Percentiles rank a stretch among this genome's conserved stretches.
Conservation (phyloP, 2,113 vertebrate genomes). For the Erinaceus europaeus region DNA sequence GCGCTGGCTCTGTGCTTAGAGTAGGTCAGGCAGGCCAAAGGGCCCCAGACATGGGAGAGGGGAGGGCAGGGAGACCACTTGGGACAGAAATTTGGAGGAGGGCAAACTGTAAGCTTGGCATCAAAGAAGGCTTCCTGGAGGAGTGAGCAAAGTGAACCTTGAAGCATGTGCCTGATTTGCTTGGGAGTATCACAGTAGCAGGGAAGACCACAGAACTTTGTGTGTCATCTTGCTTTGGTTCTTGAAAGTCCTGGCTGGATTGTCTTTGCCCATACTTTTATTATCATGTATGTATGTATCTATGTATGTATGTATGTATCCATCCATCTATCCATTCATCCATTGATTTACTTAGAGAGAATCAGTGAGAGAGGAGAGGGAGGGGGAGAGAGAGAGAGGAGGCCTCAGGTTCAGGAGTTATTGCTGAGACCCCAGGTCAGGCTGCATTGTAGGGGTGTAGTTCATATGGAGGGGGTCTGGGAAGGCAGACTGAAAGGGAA, state of each 20-base stretch:
- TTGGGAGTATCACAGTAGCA: neutral
- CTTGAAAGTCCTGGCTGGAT: neutral
- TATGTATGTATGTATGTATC: too few species aligned
- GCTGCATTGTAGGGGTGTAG: neutral
- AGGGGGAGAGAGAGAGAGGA: neutral
- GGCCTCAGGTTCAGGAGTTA: neutral
- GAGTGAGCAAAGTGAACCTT: neutral
- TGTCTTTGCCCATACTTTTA: neutral
- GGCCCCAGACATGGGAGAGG: too few species aligned
- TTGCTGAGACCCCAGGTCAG: neutral
- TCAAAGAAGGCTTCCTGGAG: slow-evolving; percentile 5
- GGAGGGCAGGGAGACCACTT: neutral
- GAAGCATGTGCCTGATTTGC: neutral
- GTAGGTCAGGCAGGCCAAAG: neutral
- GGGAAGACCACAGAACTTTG: neutral
- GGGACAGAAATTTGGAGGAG: neutral
- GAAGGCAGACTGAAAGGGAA: neutral
- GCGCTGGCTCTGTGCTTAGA: neutral
- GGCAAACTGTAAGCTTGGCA: neutral
- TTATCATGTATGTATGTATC: too few species aligned
- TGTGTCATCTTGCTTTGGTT: neutral
- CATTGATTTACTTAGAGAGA: too few species aligned
- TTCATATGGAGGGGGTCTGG: too few species aligned
- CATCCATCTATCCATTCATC: too few species aligned
- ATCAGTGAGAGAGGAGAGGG: too few species aligned